These are phyloP conservation scores for Prunella himalayana DNA, from an alignment of 2,113 vertebrate species.

Conservation along the genomic window DNA sequence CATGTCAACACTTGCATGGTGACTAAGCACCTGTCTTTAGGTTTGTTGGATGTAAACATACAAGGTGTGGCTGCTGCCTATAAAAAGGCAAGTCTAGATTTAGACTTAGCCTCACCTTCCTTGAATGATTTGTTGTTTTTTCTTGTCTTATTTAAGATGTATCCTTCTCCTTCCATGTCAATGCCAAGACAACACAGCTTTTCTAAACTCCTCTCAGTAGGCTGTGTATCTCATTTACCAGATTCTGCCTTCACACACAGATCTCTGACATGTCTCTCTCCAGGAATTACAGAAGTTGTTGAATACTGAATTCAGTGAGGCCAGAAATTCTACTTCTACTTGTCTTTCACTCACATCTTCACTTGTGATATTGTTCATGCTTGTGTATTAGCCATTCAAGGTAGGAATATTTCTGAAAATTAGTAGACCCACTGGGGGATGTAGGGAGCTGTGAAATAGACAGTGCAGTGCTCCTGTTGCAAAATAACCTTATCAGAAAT, in stretches of 20 bases:
- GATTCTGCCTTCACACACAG: background rate
- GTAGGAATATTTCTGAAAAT: background rate
- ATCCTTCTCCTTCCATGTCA: background rate
- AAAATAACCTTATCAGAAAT: background rate
- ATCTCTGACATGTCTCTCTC: background rate
- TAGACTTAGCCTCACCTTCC: background rate
- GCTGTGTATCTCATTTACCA: background rate
- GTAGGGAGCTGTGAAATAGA: background rate
- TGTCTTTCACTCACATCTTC: background rate
- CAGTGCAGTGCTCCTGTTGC: background rate
- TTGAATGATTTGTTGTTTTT: background rate
- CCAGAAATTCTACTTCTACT: background rate
- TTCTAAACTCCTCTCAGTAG: background rate
- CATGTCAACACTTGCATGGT: background rate
- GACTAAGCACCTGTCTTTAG: conserved; percentile 23
- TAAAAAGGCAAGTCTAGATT: background rate
- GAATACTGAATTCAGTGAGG: background rate
- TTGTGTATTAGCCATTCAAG: background rate
- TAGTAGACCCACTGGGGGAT: background rate
- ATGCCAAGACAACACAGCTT: background rate
- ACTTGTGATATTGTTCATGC: background rate
- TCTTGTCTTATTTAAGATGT: background rate
- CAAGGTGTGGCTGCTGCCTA: background rate
- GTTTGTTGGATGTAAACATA: background rate
- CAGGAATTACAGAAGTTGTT: background rate